These are phyloP conservation scores for Serranus cabrilla DNA, from an alignment of 2,797 vertebrate genomes.

Conservation along the genomic window DNA sequence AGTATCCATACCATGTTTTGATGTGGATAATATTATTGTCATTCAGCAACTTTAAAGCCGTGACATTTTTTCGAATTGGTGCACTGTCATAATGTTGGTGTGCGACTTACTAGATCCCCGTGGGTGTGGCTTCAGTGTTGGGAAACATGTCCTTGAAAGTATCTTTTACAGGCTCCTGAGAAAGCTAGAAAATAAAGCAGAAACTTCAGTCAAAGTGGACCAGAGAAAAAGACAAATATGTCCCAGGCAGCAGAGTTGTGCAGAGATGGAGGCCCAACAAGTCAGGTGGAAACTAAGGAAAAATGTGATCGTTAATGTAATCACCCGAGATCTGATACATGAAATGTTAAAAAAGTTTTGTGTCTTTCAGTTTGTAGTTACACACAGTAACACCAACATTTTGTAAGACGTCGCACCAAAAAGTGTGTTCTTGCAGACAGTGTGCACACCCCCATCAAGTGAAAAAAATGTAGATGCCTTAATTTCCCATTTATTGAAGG, in stretches of 20 bases:
- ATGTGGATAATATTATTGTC: neutral
- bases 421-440: neutral
- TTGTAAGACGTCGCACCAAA: conserved; percentile 14
- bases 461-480: conserved; percentile 60
- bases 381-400: neutral
- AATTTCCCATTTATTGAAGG: neutral
- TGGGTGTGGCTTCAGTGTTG: conserved; percentile 60
- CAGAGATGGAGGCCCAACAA: conserved; percentile 5
- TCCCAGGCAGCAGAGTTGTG: conserved; percentile 8
- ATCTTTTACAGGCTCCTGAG: conserved; percentile 62
- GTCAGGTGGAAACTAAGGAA: neutral
- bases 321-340: neutral
- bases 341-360: neutral
- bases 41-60: neutral
- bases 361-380: neutral
- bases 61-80: neutral
- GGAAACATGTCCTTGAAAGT: conserved; percentile 73
- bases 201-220: conserved; percentile 15
- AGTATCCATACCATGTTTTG: neutral
- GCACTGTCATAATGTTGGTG: neutral
- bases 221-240: neutral
- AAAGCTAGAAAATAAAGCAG: conserved; percentile 13
- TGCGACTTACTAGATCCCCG: conserved; percentile 81
- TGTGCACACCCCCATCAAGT: conserved; percentile 19
- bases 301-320: neutral